Percentiles rank a stretch among this genome's conserved stretches.
Conservation (phyloP, 2,888 invertebrate genomes). For the Xestia c-nigrum region DNA sequence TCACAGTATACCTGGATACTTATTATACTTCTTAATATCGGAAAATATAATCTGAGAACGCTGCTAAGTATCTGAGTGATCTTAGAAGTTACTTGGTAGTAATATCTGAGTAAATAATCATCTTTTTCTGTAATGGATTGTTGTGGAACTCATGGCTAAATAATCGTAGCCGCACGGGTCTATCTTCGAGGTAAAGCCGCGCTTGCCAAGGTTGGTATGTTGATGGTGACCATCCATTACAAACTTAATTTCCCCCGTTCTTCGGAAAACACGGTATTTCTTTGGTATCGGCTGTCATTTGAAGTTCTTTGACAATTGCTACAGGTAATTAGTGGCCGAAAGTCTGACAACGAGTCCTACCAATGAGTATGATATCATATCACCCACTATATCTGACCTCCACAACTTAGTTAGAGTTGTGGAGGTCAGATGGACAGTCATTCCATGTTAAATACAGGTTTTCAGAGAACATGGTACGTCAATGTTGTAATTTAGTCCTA, state of each 20-base stretch:
- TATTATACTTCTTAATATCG: not conserved
- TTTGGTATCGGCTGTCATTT: not conserved
- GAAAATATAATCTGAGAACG: slow-evolving; percentile 17
- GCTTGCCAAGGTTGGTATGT: not conserved
- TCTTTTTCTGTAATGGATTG: not conserved
- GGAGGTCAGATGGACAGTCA: not conserved
- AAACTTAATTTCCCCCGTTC: not conserved
- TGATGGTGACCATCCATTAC: not conserved
- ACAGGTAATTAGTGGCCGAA: not conserved
- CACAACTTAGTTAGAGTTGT: not conserved
- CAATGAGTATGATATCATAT: not conserved
- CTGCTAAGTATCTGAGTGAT: not conserved
- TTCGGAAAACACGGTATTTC: not conserved
- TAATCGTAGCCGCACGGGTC: not conserved
- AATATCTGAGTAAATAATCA: not conserved
- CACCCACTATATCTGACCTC: too few relatives aligned
- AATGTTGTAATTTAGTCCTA: not conserved
- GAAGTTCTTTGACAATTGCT: not conserved
- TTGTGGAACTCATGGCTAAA: not conserved
- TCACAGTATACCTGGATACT: slow-evolving; percentile 3
- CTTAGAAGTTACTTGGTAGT: not conserved
- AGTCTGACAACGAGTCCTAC: not conserved
- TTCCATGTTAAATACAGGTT: not conserved
- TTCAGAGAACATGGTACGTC: not conserved
- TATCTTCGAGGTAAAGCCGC: not conserved